Evolutionary conservation across 2,797 vertebrate species (phyloP).

Genomic region (Capromys pilorides): DNA sequence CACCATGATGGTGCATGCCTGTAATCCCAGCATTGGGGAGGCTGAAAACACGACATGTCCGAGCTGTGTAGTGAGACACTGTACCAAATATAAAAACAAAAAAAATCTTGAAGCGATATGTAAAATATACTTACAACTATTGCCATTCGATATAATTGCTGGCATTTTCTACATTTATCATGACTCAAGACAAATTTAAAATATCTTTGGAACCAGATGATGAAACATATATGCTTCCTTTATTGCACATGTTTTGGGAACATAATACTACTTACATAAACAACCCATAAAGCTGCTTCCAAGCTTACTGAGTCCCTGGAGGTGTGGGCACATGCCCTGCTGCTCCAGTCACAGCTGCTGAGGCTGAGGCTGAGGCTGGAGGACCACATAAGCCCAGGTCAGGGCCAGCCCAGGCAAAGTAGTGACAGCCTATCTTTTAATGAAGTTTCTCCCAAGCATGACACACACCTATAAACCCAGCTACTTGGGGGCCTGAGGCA

Average conservation of each 20-base stretch:
- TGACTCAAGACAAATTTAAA: background rate
- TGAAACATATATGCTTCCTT: background rate
- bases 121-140: background rate
- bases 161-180: background rate
- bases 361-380: too few relatives aligned
- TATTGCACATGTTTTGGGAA: background rate
- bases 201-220: background rate
- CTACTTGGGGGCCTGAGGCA: background rate
- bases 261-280: background rate
- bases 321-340: background rate
- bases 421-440: too few relatives aligned
- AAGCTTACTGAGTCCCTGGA: background rate
- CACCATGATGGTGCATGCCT: too few relatives aligned
- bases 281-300: background rate
- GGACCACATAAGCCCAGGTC: background rate
- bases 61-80: too few relatives aligned
- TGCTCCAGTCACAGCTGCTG: background rate
- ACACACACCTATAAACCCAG: background rate
- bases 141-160: background rate
- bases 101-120: background rate
- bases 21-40: too few relatives aligned
- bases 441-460: background rate
- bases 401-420: background rate
- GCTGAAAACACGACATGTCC: too few relatives aligned
- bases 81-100: too few relatives aligned